phyloP scores from a whole-genome alignment of 2,113 vertebrate genomes.

The Lamprologus lemairii region DNA sequence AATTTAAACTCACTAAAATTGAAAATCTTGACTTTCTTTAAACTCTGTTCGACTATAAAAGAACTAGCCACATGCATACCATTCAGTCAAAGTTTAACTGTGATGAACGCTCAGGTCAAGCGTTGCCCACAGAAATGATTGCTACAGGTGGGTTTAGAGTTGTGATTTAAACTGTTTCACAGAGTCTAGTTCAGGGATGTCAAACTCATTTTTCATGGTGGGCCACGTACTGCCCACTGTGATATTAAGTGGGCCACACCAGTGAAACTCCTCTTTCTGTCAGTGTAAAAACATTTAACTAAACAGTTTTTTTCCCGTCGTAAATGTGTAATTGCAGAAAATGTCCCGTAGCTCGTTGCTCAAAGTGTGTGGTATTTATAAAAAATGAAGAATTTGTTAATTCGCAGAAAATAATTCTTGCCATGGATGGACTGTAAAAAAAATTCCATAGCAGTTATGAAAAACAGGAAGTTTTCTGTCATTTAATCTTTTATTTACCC shows the following conservation, averaged over 20 bases:
- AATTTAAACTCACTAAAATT: neutral
- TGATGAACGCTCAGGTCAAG: neutral
- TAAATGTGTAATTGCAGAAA: neutral
- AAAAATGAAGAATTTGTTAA: neutral
- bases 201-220: neutral
- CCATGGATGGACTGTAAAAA: neutral
- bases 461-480: neutral
- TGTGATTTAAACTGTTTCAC: neutral
- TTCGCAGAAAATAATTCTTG: neutral
- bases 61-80: neutral
- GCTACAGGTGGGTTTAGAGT: neutral
- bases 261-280: neutral
- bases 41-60: neutral
- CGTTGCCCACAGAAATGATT: neutral
- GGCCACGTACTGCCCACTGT: neutral
- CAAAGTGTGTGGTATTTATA: neutral
- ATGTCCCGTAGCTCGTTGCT: rapidly evolving
- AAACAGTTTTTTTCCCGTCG: rapidly evolving
- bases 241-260: neutral
- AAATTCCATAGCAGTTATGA: neutral
- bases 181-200: neutral
- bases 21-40: neutral
- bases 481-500: neutral
- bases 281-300: neutral
- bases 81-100: neutral